Base-by-base conservation (phyloP, 2,113 vertebrate species). In the Rhagologus leucostigma region DNA sequence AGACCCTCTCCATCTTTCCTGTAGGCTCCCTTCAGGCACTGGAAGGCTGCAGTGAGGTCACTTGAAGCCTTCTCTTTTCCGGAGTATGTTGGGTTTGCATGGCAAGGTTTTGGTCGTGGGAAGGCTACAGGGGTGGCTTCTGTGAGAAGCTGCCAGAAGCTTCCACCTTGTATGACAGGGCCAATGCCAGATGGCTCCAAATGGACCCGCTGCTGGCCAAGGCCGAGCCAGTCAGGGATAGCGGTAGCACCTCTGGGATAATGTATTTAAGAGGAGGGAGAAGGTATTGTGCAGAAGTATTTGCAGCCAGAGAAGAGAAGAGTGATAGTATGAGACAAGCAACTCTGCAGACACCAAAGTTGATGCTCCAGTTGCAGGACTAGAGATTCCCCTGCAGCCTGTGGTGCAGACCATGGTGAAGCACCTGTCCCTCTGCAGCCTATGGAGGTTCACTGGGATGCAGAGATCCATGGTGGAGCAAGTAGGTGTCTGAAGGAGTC, bases 161-260 rank as follows among this genome's bases (percentile, higher is more conserved):
- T 83, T 76, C n/a, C 12, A 11, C 24, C 32, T 1, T 4, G 8
- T 41, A 30, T 6, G 2, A 17, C 47, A 41, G 53, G n/a, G n/a
- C 18, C 17, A 23, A 16, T 41, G 30, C 37, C 21, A 62, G 30
- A 12, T 16, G n/a, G 21, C 47, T 60, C n/a, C 41, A 42, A 19
- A 23, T 9, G 17, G 47, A 35, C 32, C 47, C 32, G 2, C n/a
- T 32, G 24, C 37, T 69, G 47, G 26, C 55, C 41, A 23, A 69
- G 41, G 55, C 62, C 0, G 1, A 42, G 42, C 57, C 50, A 18
- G 16, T 55, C 55, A 69, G 30, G 12, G 49, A 19, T 32, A n/a
- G n/a, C 1, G 0, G 47, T 55, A 49, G 11, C 0, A 0, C 26
- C 21, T 62, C 70, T 49, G 47, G 35, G 35, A 23, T 55, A 27